Percentiles rank a stretch among this genome's conserved stretches.
phyloP scores from a whole-genome alignment of 1,140 invertebrate species.

The Teleogryllus occipitalis region DNA sequence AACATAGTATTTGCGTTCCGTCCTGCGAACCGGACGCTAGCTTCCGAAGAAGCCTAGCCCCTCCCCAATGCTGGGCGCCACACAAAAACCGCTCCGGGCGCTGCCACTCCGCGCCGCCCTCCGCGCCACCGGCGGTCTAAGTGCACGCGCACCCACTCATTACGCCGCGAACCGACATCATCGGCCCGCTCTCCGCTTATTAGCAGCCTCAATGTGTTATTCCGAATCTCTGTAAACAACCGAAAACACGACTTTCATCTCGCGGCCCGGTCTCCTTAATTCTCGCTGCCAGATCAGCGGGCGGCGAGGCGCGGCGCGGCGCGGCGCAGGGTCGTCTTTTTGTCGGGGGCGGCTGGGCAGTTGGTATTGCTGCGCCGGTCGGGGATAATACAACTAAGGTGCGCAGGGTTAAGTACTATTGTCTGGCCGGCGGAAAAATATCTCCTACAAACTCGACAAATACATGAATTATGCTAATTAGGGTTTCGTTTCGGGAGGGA shows the following conservation, averaged over 20 bases:
- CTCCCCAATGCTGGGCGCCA: neutral
- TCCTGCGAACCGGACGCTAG: too few relatives aligned
- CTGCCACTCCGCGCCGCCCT: neutral
- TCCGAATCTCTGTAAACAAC: constrained; percentile 4
- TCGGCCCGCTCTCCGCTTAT: neutral
- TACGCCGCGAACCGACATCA: neutral
- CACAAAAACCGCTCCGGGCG: neutral
- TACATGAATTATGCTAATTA: neutral
- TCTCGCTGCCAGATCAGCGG: neutral
- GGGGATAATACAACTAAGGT: too few relatives aligned
- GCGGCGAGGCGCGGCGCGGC: neutral
- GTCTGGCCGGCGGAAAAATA: neutral
- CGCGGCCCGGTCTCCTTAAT: neutral
- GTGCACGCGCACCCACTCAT: neutral
- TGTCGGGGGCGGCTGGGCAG: too few relatives aligned
- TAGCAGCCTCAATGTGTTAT: neutral
- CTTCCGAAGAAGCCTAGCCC: too few relatives aligned
- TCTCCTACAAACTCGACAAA: neutral
- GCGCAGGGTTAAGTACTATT: neutral
- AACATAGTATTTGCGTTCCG: too few relatives aligned
- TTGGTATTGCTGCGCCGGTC: too few relatives aligned
- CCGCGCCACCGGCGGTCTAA: neutral
- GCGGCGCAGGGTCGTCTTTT: too few relatives aligned
- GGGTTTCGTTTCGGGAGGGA: neutral
- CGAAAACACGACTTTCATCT: neutral